phyloP scores from a whole-genome alignment of 2,888 invertebrate species.

The Adelphocoris suturalis region DNA sequence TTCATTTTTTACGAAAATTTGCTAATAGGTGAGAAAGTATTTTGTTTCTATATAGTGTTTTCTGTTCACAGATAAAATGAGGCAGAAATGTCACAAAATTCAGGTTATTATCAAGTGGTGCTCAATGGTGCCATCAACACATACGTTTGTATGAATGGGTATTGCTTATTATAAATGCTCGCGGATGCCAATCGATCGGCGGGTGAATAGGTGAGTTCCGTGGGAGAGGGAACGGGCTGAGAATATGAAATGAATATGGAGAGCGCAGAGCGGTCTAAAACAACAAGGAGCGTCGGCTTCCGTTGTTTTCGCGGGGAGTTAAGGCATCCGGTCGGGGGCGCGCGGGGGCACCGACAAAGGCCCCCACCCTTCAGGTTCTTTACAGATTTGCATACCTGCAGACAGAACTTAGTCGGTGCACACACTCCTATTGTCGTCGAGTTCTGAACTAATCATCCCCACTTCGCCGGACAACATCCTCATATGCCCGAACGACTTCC shows the following conservation, averaged over 20 bases:
- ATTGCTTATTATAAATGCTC: background rate
- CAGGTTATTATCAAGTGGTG: too few species aligned
- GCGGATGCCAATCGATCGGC: constrained; percentile 43
- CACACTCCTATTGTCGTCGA: constrained; percentile 48
- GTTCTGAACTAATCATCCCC: constrained; percentile 61
- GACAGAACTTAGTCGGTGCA: constrained; percentile 56
- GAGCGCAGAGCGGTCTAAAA: constrained; percentile 61
- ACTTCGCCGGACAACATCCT: background rate
- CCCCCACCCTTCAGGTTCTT: background rate
- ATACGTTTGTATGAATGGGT: too few species aligned
- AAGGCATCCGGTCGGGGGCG: constrained; percentile 62
- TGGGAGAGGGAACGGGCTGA: constrained; percentile 44
- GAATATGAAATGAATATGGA: constrained; percentile 67
- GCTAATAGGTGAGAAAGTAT: too few species aligned
- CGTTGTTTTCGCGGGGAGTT: constrained; percentile 68
- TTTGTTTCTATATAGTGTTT: too few species aligned
- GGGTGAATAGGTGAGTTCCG: constrained; percentile 57
- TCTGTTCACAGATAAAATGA: too few species aligned
- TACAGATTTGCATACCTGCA: constrained; percentile 67
- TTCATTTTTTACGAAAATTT: too few species aligned
- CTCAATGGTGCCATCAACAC: too few species aligned
- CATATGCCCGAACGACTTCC: background rate
- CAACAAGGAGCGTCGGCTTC: constrained; percentile 68
- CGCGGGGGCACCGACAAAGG: constrained; percentile 45
- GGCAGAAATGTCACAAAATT: too few species aligned